These are phyloP conservation scores for Apostichopus japonicus DNA, from an alignment of 35 echinoderm and acorn worm genomes.

Conservation along the genomic window DNA sequence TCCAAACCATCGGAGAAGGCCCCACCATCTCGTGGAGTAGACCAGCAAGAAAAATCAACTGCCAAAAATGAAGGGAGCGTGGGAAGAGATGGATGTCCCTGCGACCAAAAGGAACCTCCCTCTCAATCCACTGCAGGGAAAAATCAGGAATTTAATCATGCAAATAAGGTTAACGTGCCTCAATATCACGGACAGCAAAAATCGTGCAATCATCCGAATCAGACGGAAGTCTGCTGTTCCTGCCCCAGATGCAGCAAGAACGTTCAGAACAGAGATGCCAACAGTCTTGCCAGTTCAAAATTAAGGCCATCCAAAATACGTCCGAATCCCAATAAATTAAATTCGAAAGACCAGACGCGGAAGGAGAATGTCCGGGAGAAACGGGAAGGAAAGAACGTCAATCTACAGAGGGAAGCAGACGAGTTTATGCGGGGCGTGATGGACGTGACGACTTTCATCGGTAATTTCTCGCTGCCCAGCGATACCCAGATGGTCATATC, in stretches of 20 bases:
- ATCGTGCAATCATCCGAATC: constrained; percentile 6
- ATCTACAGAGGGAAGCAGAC: constrained; percentile 66
- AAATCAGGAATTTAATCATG: neutral
- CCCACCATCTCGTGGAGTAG: neutral
- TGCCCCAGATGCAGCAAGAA: neutral
- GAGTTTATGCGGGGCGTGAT: constrained; percentile 94
- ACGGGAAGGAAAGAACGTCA: neutral
- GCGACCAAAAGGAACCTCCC: neutral
- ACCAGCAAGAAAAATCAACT: neutral
- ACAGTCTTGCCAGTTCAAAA: constrained; percentile 26
- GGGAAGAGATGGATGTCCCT: neutral
- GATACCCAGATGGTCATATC: constrained; percentile 74
- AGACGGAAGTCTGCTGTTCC: constrained; percentile 11
- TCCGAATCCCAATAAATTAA: neutral
- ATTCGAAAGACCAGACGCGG: neutral
- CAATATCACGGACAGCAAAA: neutral
- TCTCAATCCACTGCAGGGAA: neutral
- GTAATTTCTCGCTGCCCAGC: constrained; percentile 82
- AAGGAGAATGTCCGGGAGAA: neutral
- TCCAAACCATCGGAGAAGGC: neutral
- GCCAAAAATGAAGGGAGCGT: neutral
- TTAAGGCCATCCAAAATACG: neutral
- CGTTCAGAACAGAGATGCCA: neutral
- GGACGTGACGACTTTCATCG: constrained; percentile 87
- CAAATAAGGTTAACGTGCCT: neutral